Evolutionary conservation across 2,888 invertebrate species (phyloP), one percentile per base, ranked within the genome.

Genomic region (Macropis europaea): DNA sequence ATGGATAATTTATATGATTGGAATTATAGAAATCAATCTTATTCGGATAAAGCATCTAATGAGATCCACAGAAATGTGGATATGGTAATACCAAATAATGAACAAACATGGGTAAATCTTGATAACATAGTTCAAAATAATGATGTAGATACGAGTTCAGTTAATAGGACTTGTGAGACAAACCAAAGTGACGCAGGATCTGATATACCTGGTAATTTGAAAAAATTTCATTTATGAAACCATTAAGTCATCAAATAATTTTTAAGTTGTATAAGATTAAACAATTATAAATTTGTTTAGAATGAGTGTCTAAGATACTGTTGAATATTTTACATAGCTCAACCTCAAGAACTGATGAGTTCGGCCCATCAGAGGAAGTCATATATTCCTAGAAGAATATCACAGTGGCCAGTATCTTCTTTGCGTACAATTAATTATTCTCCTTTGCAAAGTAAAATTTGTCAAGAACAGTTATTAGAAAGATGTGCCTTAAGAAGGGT

Each of bases 1-100:
- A 92, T 91, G 76, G 91, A 91, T 89, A 76, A 80, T 59, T 38
- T 82, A 6, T 75, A 77, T 9, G 81, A 83, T 9, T 86, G 84
- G 84, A 77, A 77, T 36, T 79, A 81, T 43, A 81, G 64, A 59
- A 76, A 73, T 43, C 80, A 79, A 19, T 30, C 32, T 15, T 67
- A 73, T 40, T 52, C 60, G 24, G 54, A 73, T 54, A 63, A 62
- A 38, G 30, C 61, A 34, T 22, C 66, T 28, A 60, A 17, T 43
- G 34, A 6, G 56, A 40, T 70, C 3, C 64, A 47, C 28, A 68
- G 78, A 52, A 73, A 64, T 17, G 56, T 78, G 28, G 60, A 70
- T 26, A 61, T 77, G 11, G 53, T 71, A 50, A 73, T 72, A 30
- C 73, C 76, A 28, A 73, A 43, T 28, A 72, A 54, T n/a, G 69